phyloP scores from a whole-genome alignment of 1,140 invertebrate species.

The Drosophila ohnishii region DNA sequence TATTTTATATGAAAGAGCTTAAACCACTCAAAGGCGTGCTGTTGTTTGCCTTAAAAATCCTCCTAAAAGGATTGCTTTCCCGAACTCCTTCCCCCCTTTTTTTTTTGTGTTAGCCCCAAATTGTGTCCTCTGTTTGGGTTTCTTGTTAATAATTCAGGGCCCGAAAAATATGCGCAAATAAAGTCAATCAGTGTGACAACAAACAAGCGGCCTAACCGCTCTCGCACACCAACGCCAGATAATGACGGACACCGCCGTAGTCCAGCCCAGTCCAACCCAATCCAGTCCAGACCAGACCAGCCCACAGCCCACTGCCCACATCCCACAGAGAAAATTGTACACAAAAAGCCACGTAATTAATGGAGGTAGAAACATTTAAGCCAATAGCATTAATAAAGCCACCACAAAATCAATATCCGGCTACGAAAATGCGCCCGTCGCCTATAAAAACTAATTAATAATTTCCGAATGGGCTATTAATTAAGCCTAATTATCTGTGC shows the following conservation, averaged over 20 bases:
- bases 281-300: background rate
- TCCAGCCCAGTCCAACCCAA: background rate
- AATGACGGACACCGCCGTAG: constrained; percentile 34
- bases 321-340: constrained; percentile 58
- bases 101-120: background rate
- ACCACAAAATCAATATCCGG: constrained; percentile 83
- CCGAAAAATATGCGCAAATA: constrained; percentile 76
- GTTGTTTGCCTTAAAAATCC: background rate
- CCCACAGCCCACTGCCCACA: constrained; percentile 30
- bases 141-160: constrained; percentile 70
- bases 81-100: background rate
- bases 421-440: constrained; percentile 82
- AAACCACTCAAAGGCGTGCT: background rate
- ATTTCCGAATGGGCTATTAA: constrained; percentile 83
- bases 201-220: constrained; percentile 62
- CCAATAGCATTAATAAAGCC: constrained; percentile 83
- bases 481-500: constrained; percentile 83
- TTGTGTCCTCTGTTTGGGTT: constrained; percentile 5
- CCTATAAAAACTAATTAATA: constrained; percentile 83
- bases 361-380: constrained; percentile 83
- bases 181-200: constrained; percentile 78
- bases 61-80: background rate
- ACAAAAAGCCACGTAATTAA: constrained; percentile 82
- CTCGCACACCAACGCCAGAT: constrained; percentile 24
- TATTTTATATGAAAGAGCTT: no score